Percentiles rank a stretch among this genome's conserved stretches.
phyloP scores from a whole-genome alignment of 1,140 invertebrate species.

The Lasioglossum albipes region DNA sequence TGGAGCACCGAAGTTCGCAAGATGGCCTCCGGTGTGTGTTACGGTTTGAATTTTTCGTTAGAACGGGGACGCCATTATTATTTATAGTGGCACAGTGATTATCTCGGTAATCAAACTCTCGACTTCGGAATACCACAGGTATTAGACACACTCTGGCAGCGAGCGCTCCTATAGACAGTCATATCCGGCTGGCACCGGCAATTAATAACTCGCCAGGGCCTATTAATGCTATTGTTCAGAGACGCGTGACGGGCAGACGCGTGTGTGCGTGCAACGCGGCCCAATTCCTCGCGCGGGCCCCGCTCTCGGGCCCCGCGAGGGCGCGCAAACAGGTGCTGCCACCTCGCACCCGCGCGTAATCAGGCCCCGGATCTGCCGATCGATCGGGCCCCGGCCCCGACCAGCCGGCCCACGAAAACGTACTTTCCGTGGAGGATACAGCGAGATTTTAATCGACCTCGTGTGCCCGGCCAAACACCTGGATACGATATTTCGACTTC shows the following conservation, averaged over 20 bases:
- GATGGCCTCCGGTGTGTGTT: no score
- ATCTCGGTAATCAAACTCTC: background rate
- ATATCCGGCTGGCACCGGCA: slow-evolving; percentile 78
- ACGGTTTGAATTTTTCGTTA: no score
- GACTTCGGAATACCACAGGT: slow-evolving; percentile 60
- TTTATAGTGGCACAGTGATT: background rate
- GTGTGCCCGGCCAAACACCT: slow-evolving; percentile 47
- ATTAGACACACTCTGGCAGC: slow-evolving; percentile 70
- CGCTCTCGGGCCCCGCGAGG: slow-evolving; percentile 42
- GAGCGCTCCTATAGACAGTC: slow-evolving; percentile 77
- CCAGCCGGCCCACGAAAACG: slow-evolving; percentile 42
- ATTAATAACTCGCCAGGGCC: slow-evolving; percentile 79
- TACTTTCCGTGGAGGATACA: slow-evolving; percentile 32
- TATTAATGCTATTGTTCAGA: slow-evolving; percentile 80
- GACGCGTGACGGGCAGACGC: slow-evolving; percentile 76
- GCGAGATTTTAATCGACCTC: slow-evolving; percentile 65
- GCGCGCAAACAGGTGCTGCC: slow-evolving; percentile 74
- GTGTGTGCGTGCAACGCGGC: slow-evolving; percentile 55
- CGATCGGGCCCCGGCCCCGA: slow-evolving; percentile 67
- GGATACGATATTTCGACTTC: slow-evolving; percentile 45
- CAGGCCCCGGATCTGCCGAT: slow-evolving; percentile 71
- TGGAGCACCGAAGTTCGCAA: no score
- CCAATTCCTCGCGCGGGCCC: slow-evolving; percentile 39
- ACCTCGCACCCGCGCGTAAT: slow-evolving; percentile 71
- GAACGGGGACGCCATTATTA: background rate